These are phyloP conservation scores for Pangasius sanitwongsei DNA, from an alignment of 2,797 vertebrate species.

Conservation along the genomic window DNA sequence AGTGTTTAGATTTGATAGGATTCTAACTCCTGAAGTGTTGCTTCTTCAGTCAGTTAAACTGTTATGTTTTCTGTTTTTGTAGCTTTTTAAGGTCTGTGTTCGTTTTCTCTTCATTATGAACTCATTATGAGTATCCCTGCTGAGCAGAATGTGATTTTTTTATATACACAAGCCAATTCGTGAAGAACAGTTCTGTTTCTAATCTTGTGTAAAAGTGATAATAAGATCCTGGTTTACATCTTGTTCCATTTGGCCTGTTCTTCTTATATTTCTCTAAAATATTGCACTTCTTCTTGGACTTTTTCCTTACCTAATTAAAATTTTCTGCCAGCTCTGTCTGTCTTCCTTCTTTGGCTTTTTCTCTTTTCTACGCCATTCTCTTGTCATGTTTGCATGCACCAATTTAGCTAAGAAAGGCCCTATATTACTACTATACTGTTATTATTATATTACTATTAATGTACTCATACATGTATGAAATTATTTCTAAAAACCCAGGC, in stretches of 20 bases:
- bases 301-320: constrained; percentile 61
- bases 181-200: neutral
- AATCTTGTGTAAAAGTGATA: neutral
- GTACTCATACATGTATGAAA: too few relatives aligned
- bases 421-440: neutral
- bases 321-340: neutral
- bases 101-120: neutral
- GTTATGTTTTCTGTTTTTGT: neutral
- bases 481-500: neutral
- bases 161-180: neutral
- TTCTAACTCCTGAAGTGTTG: neutral
- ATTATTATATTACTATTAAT: neutral
- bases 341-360: neutral
- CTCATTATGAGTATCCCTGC: neutral
- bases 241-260: neutral
- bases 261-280: constrained; percentile 67
- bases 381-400: neutral
- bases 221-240: neutral
- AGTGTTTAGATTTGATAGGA: neutral
- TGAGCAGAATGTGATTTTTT: neutral
- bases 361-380: neutral
- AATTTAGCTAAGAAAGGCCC: neutral
- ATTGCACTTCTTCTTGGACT: constrained; percentile 76
- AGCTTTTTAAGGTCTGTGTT: neutral
- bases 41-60: neutral